Evolutionary conservation across 2,113 vertebrate species (phyloP).

Genomic region (Bubo blakistoni): DNA sequence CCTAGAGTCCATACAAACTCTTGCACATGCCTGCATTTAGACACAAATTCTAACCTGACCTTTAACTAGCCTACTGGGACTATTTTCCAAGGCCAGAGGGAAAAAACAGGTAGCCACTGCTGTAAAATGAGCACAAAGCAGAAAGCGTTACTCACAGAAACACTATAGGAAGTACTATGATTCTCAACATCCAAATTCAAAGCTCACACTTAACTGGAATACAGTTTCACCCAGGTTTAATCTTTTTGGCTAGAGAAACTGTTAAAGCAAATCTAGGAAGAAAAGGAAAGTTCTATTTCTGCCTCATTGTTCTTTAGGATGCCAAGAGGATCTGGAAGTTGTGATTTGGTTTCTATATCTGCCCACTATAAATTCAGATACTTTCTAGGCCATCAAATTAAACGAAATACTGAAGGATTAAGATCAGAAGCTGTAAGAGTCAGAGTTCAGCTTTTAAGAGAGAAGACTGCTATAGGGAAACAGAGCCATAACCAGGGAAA

Average conservation of each 20-base stretch:
- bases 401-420: not conserved
- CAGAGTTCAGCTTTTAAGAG: not conserved
- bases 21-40: not conserved
- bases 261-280: not conserved
- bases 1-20: not conserved
- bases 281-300: not conserved
- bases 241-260: not conserved
- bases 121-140: not conserved
- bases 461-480: not conserved
- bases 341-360: not conserved
- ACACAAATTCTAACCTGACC: not conserved
- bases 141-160: accelerated
- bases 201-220: not conserved
- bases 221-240: not conserved
- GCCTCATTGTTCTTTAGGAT: not conserved
- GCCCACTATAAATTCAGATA: not conserved
- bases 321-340: not conserved
- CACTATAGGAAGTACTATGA: not conserved
- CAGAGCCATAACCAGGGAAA: not conserved
- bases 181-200: not conserved
- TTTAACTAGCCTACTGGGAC: not conserved
- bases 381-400: not conserved
- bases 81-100: not conserved
- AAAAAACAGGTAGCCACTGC: not conserved
- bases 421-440: not conserved